Conservation (phyloP, 2,113 vertebrate species). For the Panurus biarmicus region DNA sequence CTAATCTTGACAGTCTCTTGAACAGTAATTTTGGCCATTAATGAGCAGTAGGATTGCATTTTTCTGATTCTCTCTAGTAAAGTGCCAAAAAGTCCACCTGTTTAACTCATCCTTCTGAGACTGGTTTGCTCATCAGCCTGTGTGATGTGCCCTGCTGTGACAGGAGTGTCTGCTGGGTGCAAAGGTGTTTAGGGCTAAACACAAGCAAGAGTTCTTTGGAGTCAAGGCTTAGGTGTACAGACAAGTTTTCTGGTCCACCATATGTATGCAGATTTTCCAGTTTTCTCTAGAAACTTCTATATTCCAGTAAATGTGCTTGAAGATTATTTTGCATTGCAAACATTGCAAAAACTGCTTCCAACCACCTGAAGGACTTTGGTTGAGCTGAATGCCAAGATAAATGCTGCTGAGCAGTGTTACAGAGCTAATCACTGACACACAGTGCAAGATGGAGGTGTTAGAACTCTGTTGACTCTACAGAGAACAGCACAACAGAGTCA, state of each 20-base stretch:
- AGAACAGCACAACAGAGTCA: neutral
- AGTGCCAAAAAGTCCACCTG: neutral
- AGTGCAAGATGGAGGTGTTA: neutral
- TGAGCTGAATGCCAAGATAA: neutral
- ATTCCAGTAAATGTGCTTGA: neutral
- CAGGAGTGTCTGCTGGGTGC: neutral
- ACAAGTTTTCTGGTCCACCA: neutral
- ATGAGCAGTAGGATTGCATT: neutral
- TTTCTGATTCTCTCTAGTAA: neutral
- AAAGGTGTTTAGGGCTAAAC: neutral
- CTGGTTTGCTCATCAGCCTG: neutral
- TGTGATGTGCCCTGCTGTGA: neutral
- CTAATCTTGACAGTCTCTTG: neutral
- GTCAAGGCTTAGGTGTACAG: neutral
- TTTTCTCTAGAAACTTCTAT: neutral
- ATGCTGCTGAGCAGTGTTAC: neutral
- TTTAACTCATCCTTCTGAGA: neutral
- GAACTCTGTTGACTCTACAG: neutral
- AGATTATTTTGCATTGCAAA: neutral
- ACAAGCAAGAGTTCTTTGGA: neutral
- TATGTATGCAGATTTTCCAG: neutral
- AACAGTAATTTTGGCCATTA: neutral
- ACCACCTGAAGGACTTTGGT: neutral
- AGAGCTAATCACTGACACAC: neutral
- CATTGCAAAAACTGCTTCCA: neutral